Conservation (phyloP, 1,140 invertebrate genomes). For the Caenorhabditis tropicalis region DNA sequence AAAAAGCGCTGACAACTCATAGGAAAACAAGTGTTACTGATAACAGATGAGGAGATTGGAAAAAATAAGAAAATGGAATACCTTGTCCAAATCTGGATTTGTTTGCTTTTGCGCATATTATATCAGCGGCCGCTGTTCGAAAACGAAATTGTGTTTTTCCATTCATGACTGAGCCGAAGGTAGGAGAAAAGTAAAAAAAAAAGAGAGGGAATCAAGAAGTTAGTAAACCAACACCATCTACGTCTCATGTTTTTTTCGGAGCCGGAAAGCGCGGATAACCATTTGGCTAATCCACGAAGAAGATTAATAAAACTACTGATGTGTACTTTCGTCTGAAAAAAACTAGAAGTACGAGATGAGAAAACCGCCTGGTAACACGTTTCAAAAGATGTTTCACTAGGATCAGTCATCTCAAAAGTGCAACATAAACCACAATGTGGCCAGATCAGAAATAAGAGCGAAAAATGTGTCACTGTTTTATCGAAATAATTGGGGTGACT, state of each 20-base stretch:
- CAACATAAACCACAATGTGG: no score
- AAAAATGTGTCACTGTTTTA: no score
- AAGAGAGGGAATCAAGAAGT: not conserved
- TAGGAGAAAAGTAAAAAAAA: not conserved
- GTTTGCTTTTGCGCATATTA: not conserved
- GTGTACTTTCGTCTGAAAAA: not conserved
- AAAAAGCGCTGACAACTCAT: not conserved
- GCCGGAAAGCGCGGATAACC: not conserved
- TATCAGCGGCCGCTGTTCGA: not conserved
- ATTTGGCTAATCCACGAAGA: not conserved
- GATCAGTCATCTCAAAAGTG: no score
- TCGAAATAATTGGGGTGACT: no score
- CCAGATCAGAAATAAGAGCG: no score
- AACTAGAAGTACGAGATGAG: not conserved
- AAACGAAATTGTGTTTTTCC: constrained; percentile 4
- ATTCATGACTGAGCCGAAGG: not conserved
- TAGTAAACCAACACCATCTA: not conserved
- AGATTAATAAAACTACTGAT: not conserved
- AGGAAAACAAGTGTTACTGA: not conserved
- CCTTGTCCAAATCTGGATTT: not conserved
- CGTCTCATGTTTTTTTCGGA: not conserved
- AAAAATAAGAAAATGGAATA: no score
- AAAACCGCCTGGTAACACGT: not conserved
- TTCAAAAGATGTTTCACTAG: no score
- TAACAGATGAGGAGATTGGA: not conserved